A percentile compares a stretch with the other conserved stretches of the same genome.
phyloP scores from a whole-genome alignment of 2,113 vertebrate genomes.

The Ciconia stormi region DNA sequence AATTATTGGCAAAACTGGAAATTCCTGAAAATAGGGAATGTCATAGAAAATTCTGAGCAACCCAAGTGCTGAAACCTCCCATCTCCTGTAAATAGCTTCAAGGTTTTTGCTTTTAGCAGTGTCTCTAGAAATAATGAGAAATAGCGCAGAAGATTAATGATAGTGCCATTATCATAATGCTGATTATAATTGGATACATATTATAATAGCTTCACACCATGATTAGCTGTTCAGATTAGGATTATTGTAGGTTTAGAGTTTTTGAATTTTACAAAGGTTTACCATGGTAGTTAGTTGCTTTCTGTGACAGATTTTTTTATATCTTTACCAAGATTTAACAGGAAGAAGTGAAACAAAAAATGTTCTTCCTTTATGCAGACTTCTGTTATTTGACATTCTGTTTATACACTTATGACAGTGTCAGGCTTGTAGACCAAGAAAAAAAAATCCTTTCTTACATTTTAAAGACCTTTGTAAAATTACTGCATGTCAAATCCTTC shows the following conservation, averaged over 20 bases:
- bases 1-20: not conserved
- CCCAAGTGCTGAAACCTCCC: not conserved
- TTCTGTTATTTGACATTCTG: not conserved
- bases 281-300: not conserved
- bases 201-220: not conserved
- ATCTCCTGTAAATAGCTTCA: not conserved
- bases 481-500: not conserved
- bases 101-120: not conserved
- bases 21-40: not conserved
- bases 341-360: not conserved
- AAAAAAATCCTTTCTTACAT: not conserved
- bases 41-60: not conserved
- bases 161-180: not conserved
- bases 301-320: not conserved
- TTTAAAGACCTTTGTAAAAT: constrained; percentile 31
- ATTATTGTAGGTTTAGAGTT: constrained; percentile 9
- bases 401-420: not conserved
- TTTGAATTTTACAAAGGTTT: not conserved
- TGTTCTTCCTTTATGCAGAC: not conserved
- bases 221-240: constrained; percentile 16
- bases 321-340: not conserved
- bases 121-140: constrained; percentile 9
- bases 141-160: not conserved
- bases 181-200: constrained; percentile 23
- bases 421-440: not conserved